Percentiles rank a stretch among this genome's conserved stretches.
phyloP scores from a whole-genome alignment of 2,888 invertebrate genomes.

The Pelosia muscerda region DNA sequence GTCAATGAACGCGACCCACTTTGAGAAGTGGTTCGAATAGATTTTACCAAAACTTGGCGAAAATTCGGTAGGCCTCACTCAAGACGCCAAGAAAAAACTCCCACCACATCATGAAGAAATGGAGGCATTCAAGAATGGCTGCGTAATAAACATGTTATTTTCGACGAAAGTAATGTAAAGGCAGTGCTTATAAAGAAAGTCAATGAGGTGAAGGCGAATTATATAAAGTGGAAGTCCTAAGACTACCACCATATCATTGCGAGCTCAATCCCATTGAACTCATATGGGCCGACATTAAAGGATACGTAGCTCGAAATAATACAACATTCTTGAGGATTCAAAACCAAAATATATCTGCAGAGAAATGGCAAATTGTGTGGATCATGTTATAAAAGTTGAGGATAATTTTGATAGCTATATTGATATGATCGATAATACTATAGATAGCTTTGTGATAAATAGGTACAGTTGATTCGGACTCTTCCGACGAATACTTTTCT shows the following conservation, averaged over 20 bases:
- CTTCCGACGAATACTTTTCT: no score
- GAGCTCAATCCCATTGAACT: conserved; percentile 2
- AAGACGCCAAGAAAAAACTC: neutral
- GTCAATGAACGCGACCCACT: neutral
- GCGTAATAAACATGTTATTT: no score
- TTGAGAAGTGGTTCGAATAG: neutral
- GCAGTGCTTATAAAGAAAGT: no score
- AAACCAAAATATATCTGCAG: neutral
- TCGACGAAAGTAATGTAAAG: no score
- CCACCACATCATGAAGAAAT: neutral
- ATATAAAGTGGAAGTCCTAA: no score
- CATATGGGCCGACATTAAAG: neutral
- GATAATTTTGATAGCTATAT: neutral
- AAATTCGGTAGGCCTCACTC: neutral
- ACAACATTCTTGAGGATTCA: neutral
- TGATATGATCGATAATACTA: neutral
- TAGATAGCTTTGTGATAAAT: neutral
- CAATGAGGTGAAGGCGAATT: no score
- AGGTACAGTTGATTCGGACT: no score
- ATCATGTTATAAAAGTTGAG: neutral
- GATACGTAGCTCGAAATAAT: neutral
- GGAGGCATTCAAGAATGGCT: no score
- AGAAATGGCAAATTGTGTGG: neutral
- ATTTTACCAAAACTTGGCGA: neutral
- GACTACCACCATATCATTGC: neutral